Percentiles rank a stretch among this genome's conserved stretches.
Evolutionary conservation across 2,797 vertebrate genomes (phyloP).

Genomic region (Silurus lanzhouensis): DNA sequence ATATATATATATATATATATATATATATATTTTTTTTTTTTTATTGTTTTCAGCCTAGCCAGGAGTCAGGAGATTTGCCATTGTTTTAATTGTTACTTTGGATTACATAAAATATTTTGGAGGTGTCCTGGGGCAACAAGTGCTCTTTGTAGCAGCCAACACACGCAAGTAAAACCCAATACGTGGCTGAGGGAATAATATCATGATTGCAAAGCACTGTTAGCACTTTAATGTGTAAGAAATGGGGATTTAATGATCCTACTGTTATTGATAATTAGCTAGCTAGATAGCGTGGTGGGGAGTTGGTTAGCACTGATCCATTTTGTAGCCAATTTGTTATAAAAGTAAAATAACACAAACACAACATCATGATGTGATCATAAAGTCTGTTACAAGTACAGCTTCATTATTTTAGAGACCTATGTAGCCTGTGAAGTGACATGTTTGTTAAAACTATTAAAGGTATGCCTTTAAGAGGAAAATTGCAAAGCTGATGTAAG

Average conservation of each 20-base stretch:
- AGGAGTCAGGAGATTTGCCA: background rate
- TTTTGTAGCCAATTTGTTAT: background rate
- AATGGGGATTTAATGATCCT: background rate
- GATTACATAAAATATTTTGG: background rate
- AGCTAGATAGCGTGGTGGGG: background rate
- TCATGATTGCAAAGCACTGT: background rate
- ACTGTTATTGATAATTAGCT: background rate
- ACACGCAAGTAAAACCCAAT: background rate
- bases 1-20: no score
- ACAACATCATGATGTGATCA: background rate
- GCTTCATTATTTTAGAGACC: background rate
- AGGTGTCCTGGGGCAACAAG: background rate
- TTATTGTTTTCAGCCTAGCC: background rate
- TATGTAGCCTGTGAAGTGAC: background rate
- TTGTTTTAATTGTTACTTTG: conserved; percentile 8
- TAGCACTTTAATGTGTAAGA: background rate
- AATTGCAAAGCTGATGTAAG: background rate
- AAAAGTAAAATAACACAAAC: background rate
- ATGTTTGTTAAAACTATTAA: no score
- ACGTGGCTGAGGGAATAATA: background rate
- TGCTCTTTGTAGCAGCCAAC: background rate
- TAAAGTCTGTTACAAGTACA: background rate
- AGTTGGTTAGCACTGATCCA: background rate
- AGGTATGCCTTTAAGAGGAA: no score
- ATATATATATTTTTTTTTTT: no score